Base-by-base conservation (phyloP, 2,113 vertebrate species). In the Catharus minimus region DNA sequence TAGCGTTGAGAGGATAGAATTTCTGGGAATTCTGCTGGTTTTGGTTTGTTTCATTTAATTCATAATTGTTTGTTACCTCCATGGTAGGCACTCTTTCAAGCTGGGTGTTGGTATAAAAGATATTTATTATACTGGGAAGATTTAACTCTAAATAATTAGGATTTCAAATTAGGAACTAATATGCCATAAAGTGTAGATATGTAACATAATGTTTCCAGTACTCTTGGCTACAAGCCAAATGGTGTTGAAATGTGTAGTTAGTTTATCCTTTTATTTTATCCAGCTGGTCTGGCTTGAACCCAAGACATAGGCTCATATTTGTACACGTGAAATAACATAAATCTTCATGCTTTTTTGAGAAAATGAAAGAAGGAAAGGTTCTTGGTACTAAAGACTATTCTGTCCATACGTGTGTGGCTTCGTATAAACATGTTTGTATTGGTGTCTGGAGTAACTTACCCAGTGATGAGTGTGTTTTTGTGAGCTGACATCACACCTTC, bases 81-180 rank as follows among this genome's bases (percentile, higher is more conserved):
- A 5, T 43, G n/a, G 15, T 15, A 67, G 44, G 38, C 10, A 26
- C 3, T 47, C 11, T 66, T 87, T 81, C 39, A 79, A 47, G 44
- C 43, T 65, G 55, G 23, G 7, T 84, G 26, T 83, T 94, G 30
- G 6, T 83, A 33, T 83, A 77, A 73, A 83, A 73, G 13, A 22
- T 65, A 30, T 33, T 81, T 68, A 24, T 81, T 92, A 13, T 33
- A 69, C 44, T 76, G 57, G 50, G 44, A 92, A 76, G 57, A 71
- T 74, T n/a, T 65, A 88, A 32, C 9, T 67, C 67, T 55, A 83
- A 88, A 64, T 52, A 83, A 65, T 61, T 61, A 72, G 60, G 44
- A 52, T 86, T 73, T 89, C 19, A 21, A 55, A 73, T 73, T 73
- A 88, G 26, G 9, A 82, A 75, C 72, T 85, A 52, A 92, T 92